These are phyloP conservation scores for Limnephilus rhombicus DNA, from an alignment of 2,888 invertebrate genomes.

Conservation along the genomic window DNA sequence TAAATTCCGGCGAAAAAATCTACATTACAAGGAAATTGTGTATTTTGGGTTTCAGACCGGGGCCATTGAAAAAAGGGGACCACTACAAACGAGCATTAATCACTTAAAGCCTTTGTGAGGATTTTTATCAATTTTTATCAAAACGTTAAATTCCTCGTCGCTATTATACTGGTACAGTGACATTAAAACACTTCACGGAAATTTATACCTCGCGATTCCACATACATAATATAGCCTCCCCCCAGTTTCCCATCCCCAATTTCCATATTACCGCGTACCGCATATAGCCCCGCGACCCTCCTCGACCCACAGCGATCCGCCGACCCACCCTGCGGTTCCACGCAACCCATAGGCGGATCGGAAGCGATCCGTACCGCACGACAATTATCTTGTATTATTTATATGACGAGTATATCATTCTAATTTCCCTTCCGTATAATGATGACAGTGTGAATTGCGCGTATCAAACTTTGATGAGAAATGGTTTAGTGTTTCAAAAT, in stretches of 20 bases:
- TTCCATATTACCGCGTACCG: conserved; percentile 38
- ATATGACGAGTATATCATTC: conserved; percentile 6
- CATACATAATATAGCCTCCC: conserved; percentile 34
- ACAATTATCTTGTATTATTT: conserved; percentile 34
- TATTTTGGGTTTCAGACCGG: conserved; percentile 32
- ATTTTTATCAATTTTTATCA: conserved; percentile 59
- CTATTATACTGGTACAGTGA: conserved; percentile 63
- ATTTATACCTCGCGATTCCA: conserved; percentile 63
- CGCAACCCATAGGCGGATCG: conserved; percentile 42
- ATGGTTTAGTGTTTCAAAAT: neutral
- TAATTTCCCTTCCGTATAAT: neutral
- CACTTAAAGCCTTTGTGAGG: conserved; percentile 43
- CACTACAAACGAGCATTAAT: conserved; percentile 43
- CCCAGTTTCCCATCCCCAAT: conserved; percentile 7
- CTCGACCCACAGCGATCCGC: neutral
- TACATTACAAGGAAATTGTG: conserved; percentile 37
- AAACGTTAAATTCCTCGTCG: conserved; percentile 57
- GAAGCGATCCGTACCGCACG: conserved; percentile 26
- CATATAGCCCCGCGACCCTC: conserved; percentile 6
- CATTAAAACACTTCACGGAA: conserved; percentile 65
- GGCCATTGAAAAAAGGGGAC: conserved; percentile 40
- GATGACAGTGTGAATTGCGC: neutral
- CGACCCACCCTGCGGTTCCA: conserved; percentile 29
- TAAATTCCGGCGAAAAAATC: conserved; percentile 19
- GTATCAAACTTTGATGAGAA: neutral